phyloP scores from a whole-genome alignment of 2,888 invertebrate species.

The Polymixis flavicincta region DNA sequence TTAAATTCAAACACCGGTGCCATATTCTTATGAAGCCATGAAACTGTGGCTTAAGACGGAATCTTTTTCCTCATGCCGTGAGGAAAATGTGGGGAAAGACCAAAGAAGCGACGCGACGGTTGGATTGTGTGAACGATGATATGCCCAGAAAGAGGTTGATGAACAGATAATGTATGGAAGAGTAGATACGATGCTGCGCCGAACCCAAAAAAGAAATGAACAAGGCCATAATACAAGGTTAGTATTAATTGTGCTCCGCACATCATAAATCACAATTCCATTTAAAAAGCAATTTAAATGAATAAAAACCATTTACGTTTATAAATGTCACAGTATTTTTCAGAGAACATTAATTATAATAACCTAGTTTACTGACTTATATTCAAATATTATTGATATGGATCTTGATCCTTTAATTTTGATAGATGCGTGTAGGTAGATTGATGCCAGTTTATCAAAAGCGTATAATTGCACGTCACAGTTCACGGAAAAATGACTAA shows the following conservation, averaged over 20 bases:
- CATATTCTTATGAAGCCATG: neutral
- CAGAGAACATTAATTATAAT: neutral
- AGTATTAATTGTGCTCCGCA: neutral
- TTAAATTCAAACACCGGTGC: neutral
- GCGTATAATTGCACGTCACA: slow-evolving; percentile 10
- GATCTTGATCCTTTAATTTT: slow-evolving; percentile 27
- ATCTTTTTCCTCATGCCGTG: neutral
- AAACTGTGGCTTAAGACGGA: neutral
- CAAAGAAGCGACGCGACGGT: neutral
- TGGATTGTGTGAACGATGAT: neutral
- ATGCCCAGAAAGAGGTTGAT: neutral
- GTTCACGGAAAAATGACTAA: slow-evolving; percentile 37
- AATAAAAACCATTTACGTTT: neutral
- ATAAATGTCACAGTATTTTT: neutral
- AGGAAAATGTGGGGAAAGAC: neutral
- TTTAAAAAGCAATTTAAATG: slow-evolving; percentile 6
- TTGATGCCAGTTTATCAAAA: neutral
- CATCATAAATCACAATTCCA: neutral
- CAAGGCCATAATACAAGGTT: too few relatives aligned
- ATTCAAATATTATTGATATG: slow-evolving; percentile 10
- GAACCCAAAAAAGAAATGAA: neutral
- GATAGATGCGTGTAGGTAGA: slow-evolving; percentile 12
- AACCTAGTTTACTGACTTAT: neutral
- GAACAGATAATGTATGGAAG: neutral
- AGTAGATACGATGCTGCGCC: neutral